Evolutionary conservation across 2,888 invertebrate species (phyloP).

Genomic region (Lasioglossum figueresi): DNA sequence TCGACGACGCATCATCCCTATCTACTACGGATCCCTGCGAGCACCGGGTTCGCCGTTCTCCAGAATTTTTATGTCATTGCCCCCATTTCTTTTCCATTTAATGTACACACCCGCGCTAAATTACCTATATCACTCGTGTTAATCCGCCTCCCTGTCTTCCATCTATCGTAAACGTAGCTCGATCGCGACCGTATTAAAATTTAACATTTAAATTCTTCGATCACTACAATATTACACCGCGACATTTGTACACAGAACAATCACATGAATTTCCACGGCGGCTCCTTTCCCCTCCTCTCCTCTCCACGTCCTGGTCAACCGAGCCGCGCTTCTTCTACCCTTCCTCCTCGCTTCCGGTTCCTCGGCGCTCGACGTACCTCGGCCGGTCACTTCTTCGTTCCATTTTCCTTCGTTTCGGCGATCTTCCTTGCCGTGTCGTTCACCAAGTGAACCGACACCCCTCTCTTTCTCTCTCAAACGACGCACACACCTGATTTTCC

Average conservation of each 20-base stretch:
- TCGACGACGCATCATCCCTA: slow-evolving; percentile 37
- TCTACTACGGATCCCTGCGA: slow-evolving; percentile 70
- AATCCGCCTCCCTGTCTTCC: slow-evolving; percentile 16
- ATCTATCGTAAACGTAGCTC: slow-evolving; percentile 78
- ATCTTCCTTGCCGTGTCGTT: not conserved
- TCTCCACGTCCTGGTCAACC: slow-evolving; percentile 48
- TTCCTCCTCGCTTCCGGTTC: slow-evolving; percentile 50
- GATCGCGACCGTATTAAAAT: slow-evolving; percentile 84
- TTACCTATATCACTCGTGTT: slow-evolving; percentile 82
- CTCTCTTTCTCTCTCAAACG: not conserved
- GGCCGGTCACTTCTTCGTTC: not conserved
- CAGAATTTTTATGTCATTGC: slow-evolving; percentile 50
- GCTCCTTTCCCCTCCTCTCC: slow-evolving; percentile 35
- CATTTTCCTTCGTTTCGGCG: slow-evolving; percentile 14
- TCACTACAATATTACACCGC: slow-evolving; percentile 84
- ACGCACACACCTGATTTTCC: not conserved
- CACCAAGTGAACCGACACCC: not conserved
- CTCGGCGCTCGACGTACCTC: slow-evolving; percentile 29
- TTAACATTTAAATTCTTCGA: slow-evolving; percentile 84
- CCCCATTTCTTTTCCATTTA: slow-evolving; percentile 71
- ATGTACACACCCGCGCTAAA: slow-evolving; percentile 84
- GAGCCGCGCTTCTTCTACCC: slow-evolving; percentile 43
- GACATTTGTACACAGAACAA: slow-evolving; percentile 87
- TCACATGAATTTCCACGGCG: slow-evolving; percentile 85
- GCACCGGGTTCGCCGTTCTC: slow-evolving; percentile 69